Evolutionary conservation across 2,888 invertebrate genomes (phyloP).

Genomic region (Mesorhabditis sp.): DNA sequence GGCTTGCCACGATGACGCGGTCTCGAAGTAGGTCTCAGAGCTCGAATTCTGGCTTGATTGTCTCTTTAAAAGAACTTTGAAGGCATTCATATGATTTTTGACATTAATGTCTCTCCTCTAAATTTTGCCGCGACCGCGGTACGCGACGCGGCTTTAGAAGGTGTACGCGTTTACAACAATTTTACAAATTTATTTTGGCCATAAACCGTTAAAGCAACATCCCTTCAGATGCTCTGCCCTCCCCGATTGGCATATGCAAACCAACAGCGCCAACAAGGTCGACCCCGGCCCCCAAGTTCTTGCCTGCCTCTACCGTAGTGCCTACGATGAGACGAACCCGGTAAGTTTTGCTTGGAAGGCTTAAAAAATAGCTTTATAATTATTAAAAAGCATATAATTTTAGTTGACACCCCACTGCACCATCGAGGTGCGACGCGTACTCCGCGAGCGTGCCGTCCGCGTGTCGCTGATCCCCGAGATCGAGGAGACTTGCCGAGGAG

Average conservation of each 20-base stretch:
- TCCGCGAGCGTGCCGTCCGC: slow-evolving; percentile 85
- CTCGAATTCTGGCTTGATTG: too few relatives aligned
- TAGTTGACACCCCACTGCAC: slow-evolving; percentile 65
- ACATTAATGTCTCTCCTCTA: too few relatives aligned
- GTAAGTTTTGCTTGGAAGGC: slow-evolving; percentile 11
- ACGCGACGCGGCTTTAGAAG: too few relatives aligned
- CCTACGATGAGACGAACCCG: slow-evolving; percentile 58
- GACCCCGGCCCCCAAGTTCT: slow-evolving; percentile 79
- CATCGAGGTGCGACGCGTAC: slow-evolving; percentile 79
- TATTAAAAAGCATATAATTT: slow-evolving; percentile 27
- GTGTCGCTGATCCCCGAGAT: slow-evolving; percentile 91
- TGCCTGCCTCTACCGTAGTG: slow-evolving; percentile 79
- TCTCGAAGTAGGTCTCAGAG: slow-evolving; percentile 60
- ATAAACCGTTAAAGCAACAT: not conserved
- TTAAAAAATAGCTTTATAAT: not conserved
- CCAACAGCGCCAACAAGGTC: slow-evolving; percentile 64
- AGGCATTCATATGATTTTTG: too few relatives aligned
- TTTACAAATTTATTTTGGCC: not conserved
- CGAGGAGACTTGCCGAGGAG: slow-evolving; percentile 81
- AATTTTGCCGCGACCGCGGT: too few relatives aligned
- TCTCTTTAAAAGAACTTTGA: too few relatives aligned
- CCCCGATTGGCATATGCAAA: slow-evolving; percentile 50
- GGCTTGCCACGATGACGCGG: slow-evolving; percentile 82
- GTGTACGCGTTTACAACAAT: too few relatives aligned
- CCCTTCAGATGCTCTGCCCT: slow-evolving; percentile 43